Evolutionary conservation across 2,797 vertebrate species (phyloP), one percentile per base, ranked within the genome.

Genomic region (Rhabdophis nuchalis): DNA sequence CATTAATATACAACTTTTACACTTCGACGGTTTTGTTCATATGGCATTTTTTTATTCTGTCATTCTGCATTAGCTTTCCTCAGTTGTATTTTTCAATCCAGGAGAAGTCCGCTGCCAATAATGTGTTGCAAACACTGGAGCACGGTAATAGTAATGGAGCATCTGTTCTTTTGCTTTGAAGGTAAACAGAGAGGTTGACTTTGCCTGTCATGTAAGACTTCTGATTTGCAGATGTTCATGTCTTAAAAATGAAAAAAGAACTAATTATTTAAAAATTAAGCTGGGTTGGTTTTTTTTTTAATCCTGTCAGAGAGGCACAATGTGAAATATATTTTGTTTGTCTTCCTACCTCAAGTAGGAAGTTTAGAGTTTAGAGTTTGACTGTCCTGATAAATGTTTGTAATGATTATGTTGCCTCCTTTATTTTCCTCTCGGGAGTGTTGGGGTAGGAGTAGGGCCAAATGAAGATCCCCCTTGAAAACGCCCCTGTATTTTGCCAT

Each of bases 221-320:
- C 85, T 92, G 56, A 53, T 94, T 96, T 95, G 93, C 95, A 95
- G 93, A 95, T 95, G 92, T 94, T 94, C 88, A 3, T 88, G 89
- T 94, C 87, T 95, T 89, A 89, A 94, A 95, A 95, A 82, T 88
- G 92, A 94, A 92, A 90, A 94, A 94, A 92, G 85, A 96, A 89
- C 82, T 93, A 96, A 94, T 95, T 93, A 96, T 95, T 96, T 95
- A 87, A 95, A 96, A 96, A 95, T 94, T 95, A 94, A 50, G 2
- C 91, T 89, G 29, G 52, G 41, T 53, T 53, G 93, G 95, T 4
- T 93, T 92, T 82, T 77, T 89, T 68, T 52, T 64, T 53, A 94
- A 89, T 46, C 88, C 90, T 94, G 60, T 92, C 90, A 91, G 93
- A 16, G 93, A 96, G 96, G 91, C 85, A n/a, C 0, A 1, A 93